Percentiles rank a stretch among this genome's conserved stretches.
Evolutionary conservation across 1,140 invertebrate species (phyloP).

Genomic region (Pectinophora gossypiella): DNA sequence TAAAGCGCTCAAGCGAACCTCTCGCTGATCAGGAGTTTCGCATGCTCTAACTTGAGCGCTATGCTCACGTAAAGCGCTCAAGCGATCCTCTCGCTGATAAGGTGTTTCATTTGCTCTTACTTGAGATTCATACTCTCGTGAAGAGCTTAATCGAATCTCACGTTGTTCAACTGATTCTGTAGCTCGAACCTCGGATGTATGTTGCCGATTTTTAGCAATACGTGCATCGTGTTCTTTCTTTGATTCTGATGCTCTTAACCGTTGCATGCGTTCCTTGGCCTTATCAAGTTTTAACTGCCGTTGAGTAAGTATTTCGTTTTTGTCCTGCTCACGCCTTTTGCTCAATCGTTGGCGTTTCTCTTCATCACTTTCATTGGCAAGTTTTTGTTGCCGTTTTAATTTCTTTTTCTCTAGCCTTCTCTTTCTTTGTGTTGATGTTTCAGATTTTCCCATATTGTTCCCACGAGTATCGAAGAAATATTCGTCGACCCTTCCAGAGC

Average conservation of each 20-base stretch:
- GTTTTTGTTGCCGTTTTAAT: slow-evolving; percentile 1
- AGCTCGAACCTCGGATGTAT: neutral
- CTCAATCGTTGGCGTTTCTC: neutral
- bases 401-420: neutral
- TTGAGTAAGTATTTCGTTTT: neutral
- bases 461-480: neutral
- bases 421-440: slow-evolving; percentile 2
- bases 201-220: neutral
- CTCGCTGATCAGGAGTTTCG: slow-evolving; percentile 1
- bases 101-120: slow-evolving; percentile 1
- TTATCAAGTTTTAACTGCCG: slow-evolving; percentile 1
- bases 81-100: neutral
- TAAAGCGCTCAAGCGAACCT: neutral
- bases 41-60: neutral
- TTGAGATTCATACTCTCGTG: neutral
- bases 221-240: neutral
- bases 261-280: slow-evolving; percentile 1
- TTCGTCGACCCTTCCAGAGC: no score
- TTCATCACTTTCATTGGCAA: neutral
- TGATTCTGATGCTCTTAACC: neutral
- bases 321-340: neutral
- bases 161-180: neutral
- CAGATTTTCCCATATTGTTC: neutral
- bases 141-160: neutral
- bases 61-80: neutral